Base-by-base conservation (phyloP, 2,888 invertebrate species). In the Palloptera scutellata region DNA sequence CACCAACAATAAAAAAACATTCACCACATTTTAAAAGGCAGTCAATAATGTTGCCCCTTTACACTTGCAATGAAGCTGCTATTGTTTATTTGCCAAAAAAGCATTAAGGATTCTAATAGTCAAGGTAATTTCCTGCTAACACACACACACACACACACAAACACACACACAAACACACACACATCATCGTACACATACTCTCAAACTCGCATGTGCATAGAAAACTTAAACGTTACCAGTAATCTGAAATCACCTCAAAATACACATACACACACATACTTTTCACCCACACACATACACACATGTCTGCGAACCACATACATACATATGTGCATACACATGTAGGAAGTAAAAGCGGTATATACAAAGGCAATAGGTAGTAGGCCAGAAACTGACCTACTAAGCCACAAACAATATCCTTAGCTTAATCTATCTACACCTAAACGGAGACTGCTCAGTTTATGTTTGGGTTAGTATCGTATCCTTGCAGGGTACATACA, bases 331-430 rank as follows among this genome's bases (percentile, higher is more conserved):
- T 30, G 11, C n/a, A 15, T 1, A 43, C 40, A 54, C 15, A 54
- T 15, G n/a, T n/a, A n/a, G n/a, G n/a, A n/a, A n/a, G n/a, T n/a
- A 30, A 40, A 17, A 17, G 42, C 40, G 13, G 11, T 15, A n/a
- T 17, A 64, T 17, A 40, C 45, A 58, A 45, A 59, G 15, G 3
- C 43, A 6, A 48, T 11, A 15, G 15, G 10, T 19, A 53, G 19
- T 19, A n/a, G 41, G 11, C n/a, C 19, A 58, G 2, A 43, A 45
- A 40, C 48, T 43, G 54, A 54, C 64, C 51, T 30, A 20, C 40
- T 51, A 59, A 54, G 54, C 66, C 57, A 40, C 43, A 61, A 30
- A 20, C 59, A 62, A 57, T 61, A 54, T 42, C 55, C 53, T 53
- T 40, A 45, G 52, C 65, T 65, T 42, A 60, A 58, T 65, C 51